Evolutionary conservation across 1,140 invertebrate species (phyloP), one percentile per base, ranked within the genome.

Genomic region (Drosophila gunungcola): DNA sequence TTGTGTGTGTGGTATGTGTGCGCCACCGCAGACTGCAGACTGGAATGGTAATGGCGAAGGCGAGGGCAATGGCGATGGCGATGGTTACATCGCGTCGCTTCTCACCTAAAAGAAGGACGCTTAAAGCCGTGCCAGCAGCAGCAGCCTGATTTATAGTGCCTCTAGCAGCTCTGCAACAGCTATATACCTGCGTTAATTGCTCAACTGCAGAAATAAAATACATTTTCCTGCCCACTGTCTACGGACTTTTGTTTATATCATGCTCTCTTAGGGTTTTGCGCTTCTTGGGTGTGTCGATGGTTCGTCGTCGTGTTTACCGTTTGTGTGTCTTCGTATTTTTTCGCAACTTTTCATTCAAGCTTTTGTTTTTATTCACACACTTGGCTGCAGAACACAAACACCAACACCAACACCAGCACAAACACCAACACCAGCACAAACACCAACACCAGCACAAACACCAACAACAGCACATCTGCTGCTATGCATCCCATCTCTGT

Each of bases 311-410:
- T 41, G 45, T 36, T 61, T 49, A 57, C 62, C 64, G 69, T 55
- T 21, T 42, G 29, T 42, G 52, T 42, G 52, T 75, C 64, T 79
- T 84, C 61, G 70, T 75, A 60, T 72, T 84, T 76, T 61, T 82
- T 67, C 54, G 54, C 60, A 78, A 45, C 53, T 64, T 73, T 51
- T 53, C 43, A 52, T 53, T 67, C 49, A 25, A 32, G 60, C 61
- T 65, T 61, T 84, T 80, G 72, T 77, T 80, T 85, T 80, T 78
- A 55, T 57, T 73, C 60, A 49, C 56, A 58, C 56, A 58, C 29
- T 34, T 58, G 41, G 41, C 41, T 57, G 55, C 27, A 32, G 16
- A 56, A 13, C 11, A 25, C 60, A 16, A 45, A 52, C 32, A 36
- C 34, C 36, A 56, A 7, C 41, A 65, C 16, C 16, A 21, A 21